Percentiles rank a stretch among this genome's conserved stretches.
Conservation (phyloP, 2,797 vertebrate genomes). For the Orientallactaga sibirica region DNA sequence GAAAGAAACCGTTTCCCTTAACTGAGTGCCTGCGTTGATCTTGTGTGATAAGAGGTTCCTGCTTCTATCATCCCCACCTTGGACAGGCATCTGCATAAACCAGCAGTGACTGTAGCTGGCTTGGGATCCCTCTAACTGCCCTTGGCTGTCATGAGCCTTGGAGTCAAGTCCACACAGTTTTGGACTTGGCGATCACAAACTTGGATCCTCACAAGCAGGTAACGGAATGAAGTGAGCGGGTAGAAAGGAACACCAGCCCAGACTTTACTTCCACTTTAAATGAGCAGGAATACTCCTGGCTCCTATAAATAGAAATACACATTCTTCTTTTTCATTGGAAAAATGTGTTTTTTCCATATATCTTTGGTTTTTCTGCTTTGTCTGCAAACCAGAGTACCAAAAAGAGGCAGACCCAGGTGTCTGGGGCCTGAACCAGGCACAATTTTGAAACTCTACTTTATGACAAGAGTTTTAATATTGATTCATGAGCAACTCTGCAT, state of each 20-base stretch:
- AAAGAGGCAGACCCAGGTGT: background rate
- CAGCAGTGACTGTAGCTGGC: background rate
- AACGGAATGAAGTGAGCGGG: background rate
- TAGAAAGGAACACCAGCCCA: background rate
- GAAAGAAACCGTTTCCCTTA: background rate
- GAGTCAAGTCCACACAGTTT: background rate
- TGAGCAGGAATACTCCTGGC: background rate
- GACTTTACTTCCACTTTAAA: background rate
- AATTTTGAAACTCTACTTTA: background rate
- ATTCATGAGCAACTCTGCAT: background rate
- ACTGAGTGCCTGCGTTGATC: background rate
- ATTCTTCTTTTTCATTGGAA: background rate
- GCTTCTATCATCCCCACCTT: background rate
- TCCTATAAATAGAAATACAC: background rate
- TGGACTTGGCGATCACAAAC: background rate
- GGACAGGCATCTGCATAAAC: background rate
- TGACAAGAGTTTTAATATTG: background rate
- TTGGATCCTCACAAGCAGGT: background rate
- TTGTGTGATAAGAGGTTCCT: background rate
- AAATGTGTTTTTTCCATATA: background rate
- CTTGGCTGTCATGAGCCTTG: background rate
- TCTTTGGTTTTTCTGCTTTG: background rate
- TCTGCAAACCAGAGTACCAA: background rate
- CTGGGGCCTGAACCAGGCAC: background rate
- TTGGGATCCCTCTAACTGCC: accelerated